Base-by-base conservation (phyloP, 2,113 vertebrate species). In the Pongo abelii region DNA sequence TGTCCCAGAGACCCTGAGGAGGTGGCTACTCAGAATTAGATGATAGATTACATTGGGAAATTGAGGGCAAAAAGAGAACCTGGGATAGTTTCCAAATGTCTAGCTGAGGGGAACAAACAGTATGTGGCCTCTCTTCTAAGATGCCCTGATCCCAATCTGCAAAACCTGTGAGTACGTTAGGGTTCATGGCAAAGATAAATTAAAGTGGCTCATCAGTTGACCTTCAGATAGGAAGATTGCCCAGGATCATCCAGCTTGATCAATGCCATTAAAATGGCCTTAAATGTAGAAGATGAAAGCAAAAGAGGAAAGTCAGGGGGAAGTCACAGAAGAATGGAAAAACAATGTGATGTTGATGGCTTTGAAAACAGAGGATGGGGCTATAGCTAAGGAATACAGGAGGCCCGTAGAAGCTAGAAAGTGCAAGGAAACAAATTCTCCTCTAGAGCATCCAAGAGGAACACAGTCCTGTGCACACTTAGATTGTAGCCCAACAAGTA, bases 291-390 rank as follows among this genome's bases (percentile, higher is more conserved):
- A 14, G 30, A 43, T n/a, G 30, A 59, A 4, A 1, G 43, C 38
- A 8, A 50, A 13, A 3, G 7, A 77, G n/a, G 32, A 86, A 25
- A 78, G 38, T 64, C 8, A 30, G 17, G 40, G 6, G 30, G 43
- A 5, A 43, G 30, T 1, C 0, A 22, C 0, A 2, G 69, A 13
- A 75, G 84, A 50, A 12, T 20, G 7, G 16, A 11, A 14, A 0
- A 1, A 55, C 10, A 81, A 4, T 0, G 12, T 46, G 27, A 6
- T 0, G 0, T 5, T 50, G 50, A 50, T 50, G 50, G 3, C 48
- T 50, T 50, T 13, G 48, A 50, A 13, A 50, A 50, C 13, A 64
- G 52, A 85, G 14, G 48, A 72, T 81, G 43, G n/a, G 20, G 18
- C 27, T 32, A 30, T 0, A 40, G 43, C 38, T 18, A 50, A 61